Evolutionary conservation across 2,113 vertebrate species (phyloP).

Genomic region (Brachirus orientalis): DNA sequence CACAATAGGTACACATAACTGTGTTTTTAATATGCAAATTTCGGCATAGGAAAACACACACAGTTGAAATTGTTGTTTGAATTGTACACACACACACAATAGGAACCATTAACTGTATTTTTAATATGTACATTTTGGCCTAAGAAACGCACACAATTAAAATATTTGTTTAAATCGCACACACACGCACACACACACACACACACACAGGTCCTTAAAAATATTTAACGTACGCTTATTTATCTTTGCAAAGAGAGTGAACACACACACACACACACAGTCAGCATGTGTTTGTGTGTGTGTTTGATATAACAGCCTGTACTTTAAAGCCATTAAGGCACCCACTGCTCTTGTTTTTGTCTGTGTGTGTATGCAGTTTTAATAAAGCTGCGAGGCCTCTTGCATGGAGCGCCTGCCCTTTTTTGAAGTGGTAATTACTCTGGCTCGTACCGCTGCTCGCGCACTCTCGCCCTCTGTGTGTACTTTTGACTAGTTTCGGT

Average conservation of each 20-base stretch:
- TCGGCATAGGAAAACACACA: no score
- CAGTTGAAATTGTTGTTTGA: no score
- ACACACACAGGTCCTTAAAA: slow-evolving; percentile 51
- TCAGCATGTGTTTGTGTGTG: slow-evolving; percentile 46
- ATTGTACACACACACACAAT: not conserved
- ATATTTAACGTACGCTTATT: slow-evolving; percentile 72
- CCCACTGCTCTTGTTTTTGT: slow-evolving; percentile 65
- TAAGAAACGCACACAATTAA: slow-evolving; percentile 2
- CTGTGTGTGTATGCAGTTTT: slow-evolving; percentile 66
- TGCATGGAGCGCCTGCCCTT: slow-evolving; percentile 54
- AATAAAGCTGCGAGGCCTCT: slow-evolving; percentile 73
- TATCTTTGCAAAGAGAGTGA: slow-evolving; percentile 69
- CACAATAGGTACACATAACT: no score
- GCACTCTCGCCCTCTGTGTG: slow-evolving; percentile 31
- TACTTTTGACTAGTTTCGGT: slow-evolving; percentile 25
- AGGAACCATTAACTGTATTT: slow-evolving; percentile 1
- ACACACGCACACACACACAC: not conserved
- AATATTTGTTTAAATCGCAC: not conserved
- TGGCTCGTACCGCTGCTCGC: slow-evolving; percentile 61
- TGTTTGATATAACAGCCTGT: slow-evolving; percentile 69
- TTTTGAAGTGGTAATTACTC: slow-evolving; percentile 79
- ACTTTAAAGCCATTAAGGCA: slow-evolving; percentile 63
- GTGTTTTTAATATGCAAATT: no score
- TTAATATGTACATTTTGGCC: not conserved
- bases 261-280: slow-evolving; percentile 46